Evolutionary conservation across 2,888 invertebrate species (phyloP).

Genomic region (Operophtera brumata): DNA sequence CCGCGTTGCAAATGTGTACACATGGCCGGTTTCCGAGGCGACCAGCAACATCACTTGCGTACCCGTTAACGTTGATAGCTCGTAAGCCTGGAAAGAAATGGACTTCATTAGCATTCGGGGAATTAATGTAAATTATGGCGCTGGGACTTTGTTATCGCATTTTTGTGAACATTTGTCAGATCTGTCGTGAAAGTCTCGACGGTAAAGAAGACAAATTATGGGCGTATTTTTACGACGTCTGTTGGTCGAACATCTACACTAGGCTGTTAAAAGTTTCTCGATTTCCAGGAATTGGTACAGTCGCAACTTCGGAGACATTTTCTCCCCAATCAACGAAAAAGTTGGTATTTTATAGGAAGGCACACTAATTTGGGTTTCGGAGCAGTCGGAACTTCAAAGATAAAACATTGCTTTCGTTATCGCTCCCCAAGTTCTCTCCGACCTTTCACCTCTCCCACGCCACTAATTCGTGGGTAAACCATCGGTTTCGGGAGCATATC

Average conservation of each 20-base stretch:
- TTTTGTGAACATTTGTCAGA: conserved; percentile 45
- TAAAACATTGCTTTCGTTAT: conserved; percentile 33
- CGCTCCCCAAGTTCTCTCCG: conserved; percentile 45
- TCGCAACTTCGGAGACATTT: conserved; percentile 2
- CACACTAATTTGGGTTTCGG: conserved; percentile 26
- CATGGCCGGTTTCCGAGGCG: conserved; percentile 99
- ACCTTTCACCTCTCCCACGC: conserved; percentile 78
- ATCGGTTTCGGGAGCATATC: conserved; percentile 69
- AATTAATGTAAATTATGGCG: conserved; percentile 24
- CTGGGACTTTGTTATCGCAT: conserved; percentile 17
- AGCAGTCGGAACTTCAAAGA: conserved; percentile 44
- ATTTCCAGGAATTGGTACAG: conserved; percentile 18
- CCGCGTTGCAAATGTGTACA: conserved; percentile 99
- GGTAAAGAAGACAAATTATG: conserved; percentile 24
- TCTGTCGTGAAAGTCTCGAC: conserved; percentile 26
- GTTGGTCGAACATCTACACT: conserved; percentile 15
- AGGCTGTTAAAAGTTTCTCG: conserved; percentile 11
- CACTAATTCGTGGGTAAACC: conserved; percentile 67
- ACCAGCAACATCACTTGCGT: conserved; percentile 99
- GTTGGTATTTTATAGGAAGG: conserved; percentile 7
- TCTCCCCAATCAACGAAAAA: conserved; percentile 6
- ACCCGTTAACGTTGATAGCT: conserved; percentile 98
- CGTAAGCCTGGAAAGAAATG: conserved; percentile 92
- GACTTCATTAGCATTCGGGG: conserved; percentile 22
- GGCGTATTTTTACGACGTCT: conserved; percentile 11